These are phyloP conservation scores for Pangasianodon hypophthalmus DNA, from an alignment of 2,113 vertebrate species.

Conservation along the genomic window DNA sequence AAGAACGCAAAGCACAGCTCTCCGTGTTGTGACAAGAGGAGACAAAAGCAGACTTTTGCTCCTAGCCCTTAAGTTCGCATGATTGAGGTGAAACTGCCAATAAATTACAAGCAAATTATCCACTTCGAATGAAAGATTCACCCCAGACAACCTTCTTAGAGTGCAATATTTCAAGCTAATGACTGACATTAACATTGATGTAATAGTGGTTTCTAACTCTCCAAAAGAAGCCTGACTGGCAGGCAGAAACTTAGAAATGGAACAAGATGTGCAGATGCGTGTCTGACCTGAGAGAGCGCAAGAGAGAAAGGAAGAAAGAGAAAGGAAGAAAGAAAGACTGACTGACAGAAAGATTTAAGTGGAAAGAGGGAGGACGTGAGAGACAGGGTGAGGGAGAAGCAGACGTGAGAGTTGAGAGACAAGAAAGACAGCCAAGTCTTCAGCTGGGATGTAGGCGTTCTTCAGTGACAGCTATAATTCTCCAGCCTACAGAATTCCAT, in stretches of 20 bases:
- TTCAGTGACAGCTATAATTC: conserved; percentile 93
- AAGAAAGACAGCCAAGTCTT: conserved; percentile 62
- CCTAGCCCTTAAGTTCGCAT: conserved; percentile 12
- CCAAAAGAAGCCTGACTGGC: conserved; percentile 49
- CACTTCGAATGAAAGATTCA: conserved; percentile 17
- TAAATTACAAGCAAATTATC: conserved; percentile 40
- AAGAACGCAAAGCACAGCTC: neutral
- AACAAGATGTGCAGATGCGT: conserved; percentile 35
- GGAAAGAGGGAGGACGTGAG: conserved; percentile 50
- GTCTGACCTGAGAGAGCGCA: conserved; percentile 51
- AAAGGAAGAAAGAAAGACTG: conserved; percentile 31
- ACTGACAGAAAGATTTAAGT: conserved; percentile 50
- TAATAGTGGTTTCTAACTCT: conserved; percentile 36
- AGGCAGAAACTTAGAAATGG: conserved; percentile 25
- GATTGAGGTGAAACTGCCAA: conserved; percentile 20
- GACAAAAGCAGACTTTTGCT: neutral
- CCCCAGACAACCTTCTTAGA: conserved; percentile 15
- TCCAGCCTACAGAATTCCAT: conserved; percentile 90
- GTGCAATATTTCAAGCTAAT: conserved; percentile 36
- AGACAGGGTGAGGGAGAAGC: conserved; percentile 56
- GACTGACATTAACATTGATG: conserved; percentile 38
- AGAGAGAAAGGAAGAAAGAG: conserved; percentile 56
- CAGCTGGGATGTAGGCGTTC: conserved; percentile 92
- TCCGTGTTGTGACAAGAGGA: conserved; percentile 25
- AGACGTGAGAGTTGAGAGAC: conserved; percentile 43